Conservation (phyloP, 2,888 invertebrate genomes). For the Campoletis raptor region DNA sequence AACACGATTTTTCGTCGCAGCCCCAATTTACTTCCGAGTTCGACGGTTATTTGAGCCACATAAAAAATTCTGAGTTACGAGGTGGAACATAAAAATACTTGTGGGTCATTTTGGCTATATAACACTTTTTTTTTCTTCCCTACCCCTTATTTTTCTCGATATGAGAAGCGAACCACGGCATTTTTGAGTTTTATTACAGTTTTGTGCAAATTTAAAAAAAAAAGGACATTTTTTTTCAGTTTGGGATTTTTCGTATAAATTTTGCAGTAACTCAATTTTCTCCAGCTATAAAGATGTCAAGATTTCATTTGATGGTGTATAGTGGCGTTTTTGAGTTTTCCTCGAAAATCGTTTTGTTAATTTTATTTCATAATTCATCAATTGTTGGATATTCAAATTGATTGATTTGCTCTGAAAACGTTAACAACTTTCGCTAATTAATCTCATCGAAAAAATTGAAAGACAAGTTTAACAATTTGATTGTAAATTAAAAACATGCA, state of each 20-base stretch:
- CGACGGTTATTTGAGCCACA: conserved; percentile 42
- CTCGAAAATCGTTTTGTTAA: no score
- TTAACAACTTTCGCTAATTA: no score
- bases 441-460: no score
- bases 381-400: no score
- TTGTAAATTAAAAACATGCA: no score
- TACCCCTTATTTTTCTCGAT: conserved; percentile 1
- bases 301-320: no score
- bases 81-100: conserved; percentile 9
- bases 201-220: neutral
- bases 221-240: neutral
- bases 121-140: neutral
- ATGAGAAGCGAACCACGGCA: neutral
- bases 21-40: conserved; percentile 34
- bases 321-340: no score
- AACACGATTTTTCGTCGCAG: conserved; percentile 39
- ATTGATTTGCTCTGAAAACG: no score
- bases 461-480: no score
- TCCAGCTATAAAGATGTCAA: neutral
- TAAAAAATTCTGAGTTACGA: conserved; percentile 6
- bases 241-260: neutral
- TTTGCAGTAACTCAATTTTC: neutral
- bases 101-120: neutral
- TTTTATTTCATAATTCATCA: no score
- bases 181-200: conserved; percentile 2